These are phyloP conservation scores for Drosophila pectinifera DNA, from an alignment of 1,140 invertebrate genomes.

Conservation along the genomic window DNA sequence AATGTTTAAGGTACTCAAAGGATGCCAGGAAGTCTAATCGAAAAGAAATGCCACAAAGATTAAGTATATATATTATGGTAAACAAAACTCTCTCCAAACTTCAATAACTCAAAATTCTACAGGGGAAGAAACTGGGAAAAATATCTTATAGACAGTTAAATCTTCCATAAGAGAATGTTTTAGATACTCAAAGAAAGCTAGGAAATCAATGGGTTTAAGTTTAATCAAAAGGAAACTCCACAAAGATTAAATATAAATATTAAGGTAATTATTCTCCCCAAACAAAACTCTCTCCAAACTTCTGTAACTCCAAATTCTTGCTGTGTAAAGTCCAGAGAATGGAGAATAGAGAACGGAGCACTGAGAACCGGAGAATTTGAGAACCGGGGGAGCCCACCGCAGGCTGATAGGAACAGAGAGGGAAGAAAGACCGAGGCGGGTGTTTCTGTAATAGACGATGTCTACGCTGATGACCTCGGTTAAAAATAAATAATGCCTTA, in stretches of 20 bases:
- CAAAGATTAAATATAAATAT: neutral
- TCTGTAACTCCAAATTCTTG: neutral
- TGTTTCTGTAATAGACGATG: slow-evolving; percentile 58
- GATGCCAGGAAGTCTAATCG: too few relatives aligned
- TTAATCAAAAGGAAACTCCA: too few relatives aligned
- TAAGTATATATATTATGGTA: neutral
- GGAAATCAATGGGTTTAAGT: too few relatives aligned
- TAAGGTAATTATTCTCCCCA: neutral
- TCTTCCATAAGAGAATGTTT: neutral
- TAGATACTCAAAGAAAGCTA: neutral
- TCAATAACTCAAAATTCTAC: neutral
- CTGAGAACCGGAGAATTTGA: slow-evolving; percentile 33
- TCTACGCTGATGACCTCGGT: slow-evolving; percentile 76
- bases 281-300: too few relatives aligned
- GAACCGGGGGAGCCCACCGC: slow-evolving; percentile 18
- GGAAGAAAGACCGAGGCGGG: slow-evolving; percentile 24
- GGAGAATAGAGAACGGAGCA: slow-evolving; percentile 13
- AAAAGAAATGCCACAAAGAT: too few relatives aligned
- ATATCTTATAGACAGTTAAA: neutral
- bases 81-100: too few relatives aligned
- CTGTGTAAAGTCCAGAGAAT: slow-evolving; percentile 11
- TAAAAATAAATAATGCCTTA: slow-evolving; percentile 83
- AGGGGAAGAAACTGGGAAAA: slow-evolving; percentile 10
- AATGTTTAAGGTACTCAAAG: neutral
- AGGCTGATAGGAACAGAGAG: slow-evolving; percentile 19